These are phyloP conservation scores for Acanthurus tractus DNA, from an alignment of 2,797 vertebrate genomes.

Conservation along the genomic window DNA sequence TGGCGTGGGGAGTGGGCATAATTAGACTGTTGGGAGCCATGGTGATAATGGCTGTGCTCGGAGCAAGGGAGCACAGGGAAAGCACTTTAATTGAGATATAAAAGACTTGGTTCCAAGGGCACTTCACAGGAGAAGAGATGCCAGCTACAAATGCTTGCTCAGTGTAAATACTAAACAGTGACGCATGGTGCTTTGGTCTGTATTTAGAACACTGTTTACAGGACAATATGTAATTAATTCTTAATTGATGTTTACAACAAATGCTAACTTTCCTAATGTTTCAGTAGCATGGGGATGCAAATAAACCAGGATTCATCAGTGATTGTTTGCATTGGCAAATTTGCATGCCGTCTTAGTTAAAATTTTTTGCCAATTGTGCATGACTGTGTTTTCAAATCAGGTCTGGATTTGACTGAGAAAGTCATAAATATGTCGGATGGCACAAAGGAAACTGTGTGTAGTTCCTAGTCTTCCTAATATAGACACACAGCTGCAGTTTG, in stretches of 20 bases:
- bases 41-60: conserved; percentile 83
- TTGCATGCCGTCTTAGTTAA: conserved; percentile 56
- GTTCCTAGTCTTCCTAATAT: conserved; percentile 26
- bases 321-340: conserved; percentile 65
- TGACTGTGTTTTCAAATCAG: conserved; percentile 15
- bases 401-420: conserved; percentile 61
- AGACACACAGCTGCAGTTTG: conserved; percentile 17
- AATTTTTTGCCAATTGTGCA: conserved; percentile 30
- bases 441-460: conserved; percentile 29
- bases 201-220: conserved; percentile 59
- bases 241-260: conserved; percentile 61
- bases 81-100: conserved; percentile 87
- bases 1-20: conserved; percentile 75
- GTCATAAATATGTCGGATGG: conserved; percentile 32
- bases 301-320: conserved; percentile 40
- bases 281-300: conserved; percentile 31
- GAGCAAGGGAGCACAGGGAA: conserved; percentile 78
- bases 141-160: conserved; percentile 72
- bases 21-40: conserved; percentile 85
- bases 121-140: conserved; percentile 74
- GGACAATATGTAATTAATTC: conserved; percentile 54
- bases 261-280: conserved; percentile 49
- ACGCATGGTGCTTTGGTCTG: conserved; percentile 49
- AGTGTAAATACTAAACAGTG: conserved; percentile 71
- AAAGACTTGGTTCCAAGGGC: conserved; percentile 84